phyloP scores from a whole-genome alignment of 2,113 vertebrate species.

The Lutjanus erythropterus region DNA sequence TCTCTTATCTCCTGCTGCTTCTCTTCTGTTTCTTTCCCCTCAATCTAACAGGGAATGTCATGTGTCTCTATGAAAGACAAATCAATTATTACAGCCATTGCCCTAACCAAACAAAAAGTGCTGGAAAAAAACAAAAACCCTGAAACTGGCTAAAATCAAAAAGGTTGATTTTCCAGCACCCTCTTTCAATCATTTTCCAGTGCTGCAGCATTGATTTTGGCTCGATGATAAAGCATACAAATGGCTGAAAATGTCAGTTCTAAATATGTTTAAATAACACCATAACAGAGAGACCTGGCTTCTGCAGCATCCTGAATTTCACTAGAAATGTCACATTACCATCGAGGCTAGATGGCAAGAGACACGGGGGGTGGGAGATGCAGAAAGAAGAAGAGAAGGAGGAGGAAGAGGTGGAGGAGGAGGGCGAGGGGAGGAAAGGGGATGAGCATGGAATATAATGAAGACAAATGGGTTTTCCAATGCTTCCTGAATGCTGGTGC shows the following conservation, averaged over 20 bases:
- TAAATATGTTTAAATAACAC: conserved; percentile 11
- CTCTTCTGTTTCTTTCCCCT: neutral
- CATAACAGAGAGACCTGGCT: neutral
- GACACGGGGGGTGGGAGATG: neutral
- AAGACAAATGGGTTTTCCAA: conserved; percentile 49
- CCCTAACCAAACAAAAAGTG: neutral
- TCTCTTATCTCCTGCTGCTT: conserved; percentile 6
- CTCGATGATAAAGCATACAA: neutral
- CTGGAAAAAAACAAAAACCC: neutral
- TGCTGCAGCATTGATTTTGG: neutral
- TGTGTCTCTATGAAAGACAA: conserved; percentile 5
- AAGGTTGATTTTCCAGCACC: neutral
- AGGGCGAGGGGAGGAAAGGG: neutral
- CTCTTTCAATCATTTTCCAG: neutral
- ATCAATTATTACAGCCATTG: conserved; percentile 5
- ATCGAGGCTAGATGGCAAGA: conserved; percentile 3
- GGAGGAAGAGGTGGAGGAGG: neutral
- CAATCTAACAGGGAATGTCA: neutral
- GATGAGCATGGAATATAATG: conserved; percentile 38
- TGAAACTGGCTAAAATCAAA: neutral
- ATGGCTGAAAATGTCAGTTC: neutral
- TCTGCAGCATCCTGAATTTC: neutral
- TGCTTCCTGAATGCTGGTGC: conserved; percentile 33
- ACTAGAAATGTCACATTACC: conserved; percentile 37
- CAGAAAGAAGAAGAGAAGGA: neutral